These are phyloP conservation scores for Neomorphus geoffroyi DNA, from an alignment of 2,797 vertebrate species.

Conservation along the genomic window DNA sequence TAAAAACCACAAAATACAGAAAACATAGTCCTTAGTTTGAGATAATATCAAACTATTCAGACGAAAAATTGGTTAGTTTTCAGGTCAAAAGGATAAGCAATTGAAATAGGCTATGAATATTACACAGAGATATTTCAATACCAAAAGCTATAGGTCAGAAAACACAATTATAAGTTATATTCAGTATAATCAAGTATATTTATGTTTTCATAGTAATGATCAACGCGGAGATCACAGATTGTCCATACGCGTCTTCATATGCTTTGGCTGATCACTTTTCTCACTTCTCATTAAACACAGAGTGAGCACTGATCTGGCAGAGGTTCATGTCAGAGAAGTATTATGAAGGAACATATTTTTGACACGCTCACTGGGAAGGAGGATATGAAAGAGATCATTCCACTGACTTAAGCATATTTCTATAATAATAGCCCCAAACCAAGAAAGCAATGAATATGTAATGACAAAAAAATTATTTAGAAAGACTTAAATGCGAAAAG, in stretches of 20 bases:
- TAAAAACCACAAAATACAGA: neutral
- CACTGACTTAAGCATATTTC: neutral
- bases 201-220: neutral
- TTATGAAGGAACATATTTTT: neutral
- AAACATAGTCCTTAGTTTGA: neutral
- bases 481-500: conserved; percentile 1
- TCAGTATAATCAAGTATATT: neutral
- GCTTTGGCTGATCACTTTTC: neutral
- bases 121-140: neutral
- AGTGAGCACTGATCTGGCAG: neutral
- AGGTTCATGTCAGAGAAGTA: neutral
- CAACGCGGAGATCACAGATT: neutral
- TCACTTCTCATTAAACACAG: neutral
- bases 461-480: conserved; percentile 30
- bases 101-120: neutral
- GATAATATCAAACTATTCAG: neutral
- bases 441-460: neutral
- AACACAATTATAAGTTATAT: neutral
- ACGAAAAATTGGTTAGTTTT: neutral
- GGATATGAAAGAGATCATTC: neutral
- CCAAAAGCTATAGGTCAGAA: neutral
- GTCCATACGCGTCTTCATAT: neutral
- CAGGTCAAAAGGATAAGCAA: neutral
- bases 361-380: neutral
- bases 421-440: neutral